Percentiles rank a stretch among this genome's conserved stretches.
These are phyloP conservation scores for Podarcis cretensis DNA, from an alignment of 2,113 vertebrate species.

Conservation along the genomic window DNA sequence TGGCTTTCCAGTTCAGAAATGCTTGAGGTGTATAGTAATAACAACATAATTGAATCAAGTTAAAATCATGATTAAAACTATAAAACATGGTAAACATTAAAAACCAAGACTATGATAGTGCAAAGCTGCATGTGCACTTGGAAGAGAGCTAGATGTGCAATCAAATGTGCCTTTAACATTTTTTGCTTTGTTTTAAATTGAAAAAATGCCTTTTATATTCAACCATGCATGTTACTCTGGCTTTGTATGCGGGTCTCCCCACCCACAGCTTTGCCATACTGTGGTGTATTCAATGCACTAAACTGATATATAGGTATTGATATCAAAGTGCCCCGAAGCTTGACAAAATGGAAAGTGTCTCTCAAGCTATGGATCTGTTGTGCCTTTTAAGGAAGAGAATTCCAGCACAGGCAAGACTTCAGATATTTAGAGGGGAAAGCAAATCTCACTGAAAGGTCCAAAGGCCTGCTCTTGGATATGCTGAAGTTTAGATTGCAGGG, in stretches of 20 bases:
- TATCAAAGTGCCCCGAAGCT: not conserved
- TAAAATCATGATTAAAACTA: not conserved
- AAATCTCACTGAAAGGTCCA: not conserved
- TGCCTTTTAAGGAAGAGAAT: not conserved
- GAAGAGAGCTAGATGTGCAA: not conserved
- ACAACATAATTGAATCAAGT: not conserved
- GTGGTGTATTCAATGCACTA: not conserved
- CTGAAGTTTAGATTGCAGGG: not conserved
- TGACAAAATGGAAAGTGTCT: not conserved
- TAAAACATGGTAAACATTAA: not conserved
- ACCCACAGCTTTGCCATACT: not conserved
- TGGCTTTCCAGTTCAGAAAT: not conserved
- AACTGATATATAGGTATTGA: too few species aligned
- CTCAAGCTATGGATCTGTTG: not conserved
- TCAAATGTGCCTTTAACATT: not conserved
- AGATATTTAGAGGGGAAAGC: not conserved
- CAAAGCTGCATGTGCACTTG: not conserved
- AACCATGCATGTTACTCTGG: not conserved
- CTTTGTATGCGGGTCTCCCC: not conserved
- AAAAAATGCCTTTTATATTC: not conserved
- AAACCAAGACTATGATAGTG: not conserved
- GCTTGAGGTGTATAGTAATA: not conserved
- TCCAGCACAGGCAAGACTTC: not conserved
- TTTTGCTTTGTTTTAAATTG: not conserved
- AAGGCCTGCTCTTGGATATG: not conserved